Base-by-base conservation (phyloP, 2,113 vertebrate species). In the Tychaedon coryphoeus region DNA sequence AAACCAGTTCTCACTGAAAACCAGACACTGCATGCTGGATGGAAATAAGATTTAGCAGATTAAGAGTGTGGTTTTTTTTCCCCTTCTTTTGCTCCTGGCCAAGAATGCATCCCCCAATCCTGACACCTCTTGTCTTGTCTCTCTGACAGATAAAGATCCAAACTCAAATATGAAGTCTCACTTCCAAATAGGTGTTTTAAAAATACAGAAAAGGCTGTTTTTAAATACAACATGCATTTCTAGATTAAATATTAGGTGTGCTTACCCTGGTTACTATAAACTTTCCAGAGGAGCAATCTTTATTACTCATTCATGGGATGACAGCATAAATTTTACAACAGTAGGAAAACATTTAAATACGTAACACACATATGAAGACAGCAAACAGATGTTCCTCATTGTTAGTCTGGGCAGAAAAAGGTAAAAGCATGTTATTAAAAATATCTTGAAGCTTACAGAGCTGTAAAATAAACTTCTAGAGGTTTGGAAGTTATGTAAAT, bases 381-480 rank as follows among this genome's bases (percentile, higher is more conserved):
- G 26, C 28, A 77, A 92, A 91, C 20, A 75, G 56, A 36, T 36
- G 5, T 48, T 33, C 79, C 29, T 93, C 54, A 34, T 43, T 88
- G 75, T 34, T 47, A 86, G 29, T 56, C 26, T 12, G 23, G 53
- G 48, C 66, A 87, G 20, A 19, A 89, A 56, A 48, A 88, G 51
- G 50, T 29, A 43, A 56, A 72, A 65, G 14, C 6, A 47, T 54
- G 6, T 15, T 66, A 84, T 91, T 78, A 95, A 57, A 96, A 96
- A 80, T 72, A 88, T 74, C 85, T 69, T 36, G 71, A 93, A 88
- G 86, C 50, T 29, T 58, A 81, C 11, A 78, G 43, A 94, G 86
- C 5, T 93, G 33, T 70, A 96, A 95, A 97, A 92, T 28, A 91
- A 62, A 94, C 18, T 95, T 75, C 36, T 92, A 20, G 82, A 94